Base-by-base conservation (phyloP, 2,113 vertebrate species). In the Neomonachus schauinslandi region DNA sequence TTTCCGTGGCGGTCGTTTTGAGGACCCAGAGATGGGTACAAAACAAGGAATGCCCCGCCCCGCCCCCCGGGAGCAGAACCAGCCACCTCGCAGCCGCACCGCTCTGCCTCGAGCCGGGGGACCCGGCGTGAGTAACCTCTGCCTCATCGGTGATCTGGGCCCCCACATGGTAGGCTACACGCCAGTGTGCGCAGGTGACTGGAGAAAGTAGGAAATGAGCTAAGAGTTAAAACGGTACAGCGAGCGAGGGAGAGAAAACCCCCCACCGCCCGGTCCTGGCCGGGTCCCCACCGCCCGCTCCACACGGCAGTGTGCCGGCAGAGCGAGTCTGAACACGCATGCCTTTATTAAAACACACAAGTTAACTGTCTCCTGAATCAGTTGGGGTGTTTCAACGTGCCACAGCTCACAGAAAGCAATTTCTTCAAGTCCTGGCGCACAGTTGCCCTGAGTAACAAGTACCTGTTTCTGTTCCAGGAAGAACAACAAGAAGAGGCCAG, bases 291-390 rank as follows among this genome's bases (percentile, higher is more conserved):
- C 98, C 98, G 99, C 98, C 98, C 98, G 97, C 98, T 97, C 93
- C 97, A 99, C 99, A 99, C 98, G 98, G 98, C 98, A 98, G 98
- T 95, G 98, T 95, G 93, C 80, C 42, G 67, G 95, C 97, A 57
- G 94, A 95, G 98, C 99, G 98, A 99, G 99, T 98, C 99, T 96
- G 39, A 98, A 99, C 99, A 99, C 36, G 99, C 98, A 98, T 91
- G 96, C 97, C 98, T 99, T 99, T 99, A 99, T 99, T 98, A 97
- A 99, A 99, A 99, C 98, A 99, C 98, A 99, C 99, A 98, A 99
- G 98, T 98, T 98, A 99, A 98, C 99, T 98, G 99, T 99, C 99
- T 99, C 99, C 99, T 99, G 99, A 99, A 99, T 99, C 99, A 98
- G 99, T 99, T 98, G 98, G 98, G 98, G 99, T 98, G 97, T 97